Percentiles rank a stretch among this genome's conserved stretches.
These are phyloP conservation scores for Saturnia pavonia DNA, from an alignment of 2,888 invertebrate genomes.

Conservation along the genomic window DNA sequence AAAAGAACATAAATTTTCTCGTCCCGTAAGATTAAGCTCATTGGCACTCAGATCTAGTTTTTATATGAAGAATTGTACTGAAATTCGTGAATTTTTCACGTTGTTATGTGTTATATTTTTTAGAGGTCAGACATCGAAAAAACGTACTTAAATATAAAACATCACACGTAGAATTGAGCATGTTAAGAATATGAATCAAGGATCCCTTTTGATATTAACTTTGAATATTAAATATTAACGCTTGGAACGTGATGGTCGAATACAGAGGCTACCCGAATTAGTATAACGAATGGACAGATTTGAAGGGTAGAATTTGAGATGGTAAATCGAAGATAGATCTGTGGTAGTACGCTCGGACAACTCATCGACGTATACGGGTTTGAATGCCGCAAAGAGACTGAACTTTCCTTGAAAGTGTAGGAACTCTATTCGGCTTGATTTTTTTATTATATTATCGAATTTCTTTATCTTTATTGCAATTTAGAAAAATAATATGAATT, in stretches of 20 bases:
- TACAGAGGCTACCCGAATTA: background rate
- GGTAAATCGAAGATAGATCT: background rate
- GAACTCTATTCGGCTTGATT: no score
- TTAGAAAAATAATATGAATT: no score
- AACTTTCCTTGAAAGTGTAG: no score
- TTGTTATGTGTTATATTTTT: background rate
- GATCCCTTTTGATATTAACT: slow-evolving; percentile 2
- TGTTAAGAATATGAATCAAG: slow-evolving; percentile 8
- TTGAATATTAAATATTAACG: background rate
- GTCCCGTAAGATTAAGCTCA: no score
- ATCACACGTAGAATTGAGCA: background rate
- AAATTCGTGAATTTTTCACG: background rate
- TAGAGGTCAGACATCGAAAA: background rate
- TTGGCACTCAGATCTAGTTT: no score
- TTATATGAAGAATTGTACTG: no score
- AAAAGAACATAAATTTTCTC: no score
- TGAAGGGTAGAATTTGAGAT: background rate
- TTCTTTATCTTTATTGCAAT: no score
- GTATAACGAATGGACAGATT: background rate
- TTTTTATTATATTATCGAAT: no score
- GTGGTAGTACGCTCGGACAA: background rate
- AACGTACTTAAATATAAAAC: background rate
- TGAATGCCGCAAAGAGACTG: background rate
- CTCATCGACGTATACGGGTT: background rate
- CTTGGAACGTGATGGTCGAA: background rate